Base-by-base conservation (phyloP, 2,113 vertebrate genomes). In the Rhynchomys soricoides region DNA sequence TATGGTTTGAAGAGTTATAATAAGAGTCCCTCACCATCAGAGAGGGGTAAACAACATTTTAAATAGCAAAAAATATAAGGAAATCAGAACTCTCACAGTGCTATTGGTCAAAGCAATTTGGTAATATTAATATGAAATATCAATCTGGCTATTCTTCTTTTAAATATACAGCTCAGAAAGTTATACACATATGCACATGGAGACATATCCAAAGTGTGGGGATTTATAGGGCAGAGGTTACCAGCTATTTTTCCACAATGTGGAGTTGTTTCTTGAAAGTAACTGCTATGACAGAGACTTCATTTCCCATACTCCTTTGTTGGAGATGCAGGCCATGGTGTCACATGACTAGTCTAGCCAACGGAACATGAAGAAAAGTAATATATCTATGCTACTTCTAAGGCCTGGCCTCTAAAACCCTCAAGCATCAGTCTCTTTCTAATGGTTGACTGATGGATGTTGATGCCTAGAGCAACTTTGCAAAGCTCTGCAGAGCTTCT, bases 231-330 rank as follows among this genome's bases (percentile, higher is more conserved):
- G 6, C 62, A 94, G 37, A 88, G 22, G 37, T 37, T 74, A 29
- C 40, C 48, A 89, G 48, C 4, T 89, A 68, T 73, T 93, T 92
- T 89, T 64, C 29, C 29, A 57, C 2, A 48, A 34, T 3, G 0
- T 26, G 75, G 48, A 81, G 22, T 40, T 95, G 74, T 73, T 94
- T 81, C 74, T 91, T 82, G 87, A 73, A 93, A 90, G 83, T 89
- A 90, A 93, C n/a, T 93, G 52, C 50, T 22, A 78, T 62, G 21
- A 17, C 29, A 71, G 70, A 1, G 16, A 94, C 71, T 89, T 77
- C 45, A 79, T 85, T 77, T 95, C 64, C 55, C 55, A 66, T 70
- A 52, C 19, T 50, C 29, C 29, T 86, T 70, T 86, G 48, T 87
- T 74, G 29, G 71, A 40, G 88, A 91, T 81, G 37, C 89, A 71